These are phyloP conservation scores for Drosophila atroscutellata DNA, from an alignment of 2,888 invertebrate species.

Conservation along the genomic window DNA sequence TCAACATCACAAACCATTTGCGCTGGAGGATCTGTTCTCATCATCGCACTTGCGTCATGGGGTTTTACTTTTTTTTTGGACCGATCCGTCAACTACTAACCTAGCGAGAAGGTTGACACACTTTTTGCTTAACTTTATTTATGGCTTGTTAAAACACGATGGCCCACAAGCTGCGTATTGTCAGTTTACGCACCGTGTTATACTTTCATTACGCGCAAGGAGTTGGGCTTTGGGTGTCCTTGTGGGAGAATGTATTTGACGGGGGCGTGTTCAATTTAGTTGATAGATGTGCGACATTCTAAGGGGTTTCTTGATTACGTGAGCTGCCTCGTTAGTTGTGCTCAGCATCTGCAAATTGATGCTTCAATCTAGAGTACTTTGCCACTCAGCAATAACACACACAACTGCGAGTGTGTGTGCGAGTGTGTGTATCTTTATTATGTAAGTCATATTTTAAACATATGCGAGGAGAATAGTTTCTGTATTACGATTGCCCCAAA, in stretches of 20 bases:
- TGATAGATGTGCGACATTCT: constrained; percentile 70
- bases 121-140: constrained; percentile 66
- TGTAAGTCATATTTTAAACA: background rate
- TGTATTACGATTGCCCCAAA: background rate
- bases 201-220: constrained; percentile 42
- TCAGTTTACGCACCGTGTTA: constrained; percentile 51
- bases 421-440: background rate
- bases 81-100: constrained; percentile 61
- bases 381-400: background rate
- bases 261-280: constrained; percentile 68
- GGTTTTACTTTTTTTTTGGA: constrained; percentile 26
- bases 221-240: constrained; percentile 28
- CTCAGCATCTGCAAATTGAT: constrained; percentile 46
- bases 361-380: constrained; percentile 19
- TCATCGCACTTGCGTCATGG: constrained; percentile 40
- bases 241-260: constrained; percentile 40
- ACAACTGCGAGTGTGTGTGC: background rate
- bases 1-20: constrained; percentile 36
- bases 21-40: constrained; percentile 54
- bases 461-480: background rate
- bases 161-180: constrained; percentile 31
- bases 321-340: constrained; percentile 37
- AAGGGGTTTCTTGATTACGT: constrained; percentile 48
- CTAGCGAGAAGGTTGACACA: constrained; percentile 43
- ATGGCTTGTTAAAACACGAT: constrained; percentile 56